A percentile compares a stretch with the other conserved stretches of the same genome.
phyloP scores from a whole-genome alignment of 1,140 invertebrate genomes.

The Pemphigus obesinymphae region DNA sequence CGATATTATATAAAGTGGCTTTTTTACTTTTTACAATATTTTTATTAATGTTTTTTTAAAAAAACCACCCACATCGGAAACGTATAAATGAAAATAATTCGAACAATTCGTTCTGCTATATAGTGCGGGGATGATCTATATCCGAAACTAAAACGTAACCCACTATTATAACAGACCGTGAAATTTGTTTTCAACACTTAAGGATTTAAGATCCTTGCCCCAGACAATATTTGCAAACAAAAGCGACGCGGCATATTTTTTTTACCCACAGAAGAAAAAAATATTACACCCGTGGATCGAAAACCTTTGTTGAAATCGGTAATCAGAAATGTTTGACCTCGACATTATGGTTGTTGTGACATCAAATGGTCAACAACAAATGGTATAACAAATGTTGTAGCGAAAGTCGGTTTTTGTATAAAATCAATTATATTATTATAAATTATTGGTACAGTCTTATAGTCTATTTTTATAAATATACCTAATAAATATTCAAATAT shows the following conservation, averaged over 20 bases:
- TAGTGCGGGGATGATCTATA: constrained; percentile 11
- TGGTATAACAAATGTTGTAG: background rate
- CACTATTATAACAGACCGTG: constrained; percentile 30
- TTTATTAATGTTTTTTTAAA: background rate
- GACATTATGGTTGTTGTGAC: background rate
- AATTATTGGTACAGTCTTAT: background rate
- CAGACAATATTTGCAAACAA: constrained; percentile 24
- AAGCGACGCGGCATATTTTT: background rate
- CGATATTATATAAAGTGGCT: too few relatives aligned
- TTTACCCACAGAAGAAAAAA: background rate
- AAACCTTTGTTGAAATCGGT: background rate
- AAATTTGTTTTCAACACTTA: constrained; percentile 39
- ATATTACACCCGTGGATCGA: background rate
- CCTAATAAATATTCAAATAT: background rate
- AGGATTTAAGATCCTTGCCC: background rate
- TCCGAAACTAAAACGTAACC: constrained; percentile 11
- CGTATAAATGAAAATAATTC: background rate
- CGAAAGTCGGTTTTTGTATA: background rate
- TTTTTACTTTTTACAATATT: background rate
- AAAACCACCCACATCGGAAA: constrained; percentile 15
- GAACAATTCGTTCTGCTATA: constrained; percentile 16
- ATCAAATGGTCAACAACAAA: background rate
- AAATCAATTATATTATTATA: background rate
- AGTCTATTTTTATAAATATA: too few relatives aligned
- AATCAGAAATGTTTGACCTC: background rate